phyloP scores from a whole-genome alignment of 2,797 vertebrate species.

The Clarias pachynema region DNA sequence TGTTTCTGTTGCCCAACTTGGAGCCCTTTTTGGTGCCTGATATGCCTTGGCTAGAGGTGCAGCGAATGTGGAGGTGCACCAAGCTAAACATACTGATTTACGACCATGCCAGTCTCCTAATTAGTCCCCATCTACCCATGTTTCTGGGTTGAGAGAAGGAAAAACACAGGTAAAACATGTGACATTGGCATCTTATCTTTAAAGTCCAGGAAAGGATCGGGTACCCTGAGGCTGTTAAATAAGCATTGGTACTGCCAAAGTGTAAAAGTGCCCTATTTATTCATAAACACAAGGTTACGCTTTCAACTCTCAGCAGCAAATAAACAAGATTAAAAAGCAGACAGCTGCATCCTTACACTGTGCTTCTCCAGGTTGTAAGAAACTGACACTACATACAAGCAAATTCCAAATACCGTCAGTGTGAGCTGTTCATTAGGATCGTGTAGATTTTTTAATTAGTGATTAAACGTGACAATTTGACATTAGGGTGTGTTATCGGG shows the following conservation, averaged over 20 bases:
- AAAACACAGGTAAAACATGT: not conserved
- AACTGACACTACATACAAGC: not conserved
- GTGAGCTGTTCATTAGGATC: not conserved
- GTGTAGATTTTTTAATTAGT: constrained; percentile 18
- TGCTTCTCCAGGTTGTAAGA: not conserved
- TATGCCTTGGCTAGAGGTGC: not conserved
- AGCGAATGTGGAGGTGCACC: not conserved
- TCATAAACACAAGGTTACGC: constrained; percentile 4
- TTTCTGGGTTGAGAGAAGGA: too few species aligned
- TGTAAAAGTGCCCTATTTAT: not conserved
- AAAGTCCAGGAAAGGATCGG: not conserved
- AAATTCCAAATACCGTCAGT: constrained; percentile 13
- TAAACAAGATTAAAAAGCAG: constrained; percentile 17
- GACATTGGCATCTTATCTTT: not conserved
- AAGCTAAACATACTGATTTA: not conserved
- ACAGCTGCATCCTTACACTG: not conserved
- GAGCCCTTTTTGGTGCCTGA: not conserved
- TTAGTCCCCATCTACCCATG: not conserved
- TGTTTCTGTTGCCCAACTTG: too few species aligned
- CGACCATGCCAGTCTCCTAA: not conserved
- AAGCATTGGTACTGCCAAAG: not conserved
- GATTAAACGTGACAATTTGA: constrained; percentile 35
- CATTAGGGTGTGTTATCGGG: constrained; percentile 17
- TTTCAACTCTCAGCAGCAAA: constrained; percentile 1
- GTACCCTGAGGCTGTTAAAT: not conserved